Percentiles rank a stretch among this genome's conserved stretches.
Evolutionary conservation across 2,797 vertebrate species (phyloP).

Genomic region (Schizothorax lantsangensis): DNA sequence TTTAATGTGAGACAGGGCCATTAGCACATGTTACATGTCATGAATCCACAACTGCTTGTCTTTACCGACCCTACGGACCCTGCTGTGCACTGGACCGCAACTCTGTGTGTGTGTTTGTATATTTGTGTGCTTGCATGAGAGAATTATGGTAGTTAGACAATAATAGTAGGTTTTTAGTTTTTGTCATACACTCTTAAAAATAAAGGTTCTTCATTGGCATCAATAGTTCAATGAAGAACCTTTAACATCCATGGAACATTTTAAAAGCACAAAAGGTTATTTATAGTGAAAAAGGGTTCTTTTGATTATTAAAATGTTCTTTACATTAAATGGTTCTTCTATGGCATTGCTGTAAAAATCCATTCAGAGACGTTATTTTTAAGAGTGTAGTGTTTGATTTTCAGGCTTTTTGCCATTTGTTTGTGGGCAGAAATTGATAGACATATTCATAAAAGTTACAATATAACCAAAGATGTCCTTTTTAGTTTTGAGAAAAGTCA

Average conservation of each 20-base stretch:
- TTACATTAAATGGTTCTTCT: neutral
- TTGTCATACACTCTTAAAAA: conserved; percentile 13
- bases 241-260: neutral
- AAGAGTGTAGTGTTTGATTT: neutral
- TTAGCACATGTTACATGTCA: conserved; percentile 82
- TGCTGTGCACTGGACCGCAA: conserved; percentile 58
- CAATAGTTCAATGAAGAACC: neutral
- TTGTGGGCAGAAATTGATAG: neutral
- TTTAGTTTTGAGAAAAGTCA: neutral
- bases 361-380: neutral
- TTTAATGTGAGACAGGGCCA: conserved; percentile 75
- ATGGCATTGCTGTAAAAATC: neutral
- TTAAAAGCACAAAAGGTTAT: neutral
- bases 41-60: conserved; percentile 74
- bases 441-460: neutral
- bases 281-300: neutral
- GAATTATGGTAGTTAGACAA: conserved; percentile 27
- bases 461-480: neutral
- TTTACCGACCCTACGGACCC: conserved; percentile 58
- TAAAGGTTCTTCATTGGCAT: neutral
- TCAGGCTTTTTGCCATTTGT: neutral
- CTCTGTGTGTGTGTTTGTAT: conserved; percentile 35
- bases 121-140: conserved; percentile 30
- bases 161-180: conserved; percentile 48
- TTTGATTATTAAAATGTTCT: neutral